These are phyloP conservation scores for Drosophila rhopaloa DNA, from an alignment of 1,140 invertebrate species.

Conservation along the genomic window DNA sequence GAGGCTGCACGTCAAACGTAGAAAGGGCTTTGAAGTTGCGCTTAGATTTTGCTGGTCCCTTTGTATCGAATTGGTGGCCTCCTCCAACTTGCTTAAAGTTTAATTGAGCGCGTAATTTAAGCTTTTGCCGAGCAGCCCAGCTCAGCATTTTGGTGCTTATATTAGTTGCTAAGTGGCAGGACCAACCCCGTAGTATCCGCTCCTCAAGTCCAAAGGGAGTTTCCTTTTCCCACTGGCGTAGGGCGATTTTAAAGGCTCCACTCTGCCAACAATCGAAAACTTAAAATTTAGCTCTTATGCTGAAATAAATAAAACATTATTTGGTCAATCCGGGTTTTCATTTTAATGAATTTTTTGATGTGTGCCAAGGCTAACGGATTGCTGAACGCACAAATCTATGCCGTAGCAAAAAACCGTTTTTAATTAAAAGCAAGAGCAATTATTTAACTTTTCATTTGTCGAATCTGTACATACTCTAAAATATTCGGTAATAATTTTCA, in stretches of 20 bases:
- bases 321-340: constrained; percentile 4
- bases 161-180: constrained; percentile 67
- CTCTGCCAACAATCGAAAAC: not conserved
- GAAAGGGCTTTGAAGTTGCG: constrained; percentile 73
- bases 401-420: constrained; percentile 17
- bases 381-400: constrained; percentile 16
- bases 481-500: too few relatives aligned
- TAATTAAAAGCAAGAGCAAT: constrained; percentile 26
- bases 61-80: constrained; percentile 32
- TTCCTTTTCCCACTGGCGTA: not conserved
- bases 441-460: not conserved
- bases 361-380: not conserved
- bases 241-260: constrained; percentile 13
- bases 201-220: not conserved
- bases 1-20: constrained; percentile 76
- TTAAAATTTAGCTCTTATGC: constrained; percentile 1
- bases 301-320: constrained; percentile 44
- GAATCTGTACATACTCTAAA: not conserved
- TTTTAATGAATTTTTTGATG: constrained; percentile 26
- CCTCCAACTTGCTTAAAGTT: constrained; percentile 71
- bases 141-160: constrained; percentile 21
- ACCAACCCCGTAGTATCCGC: constrained; percentile 12
- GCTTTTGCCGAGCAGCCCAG: constrained; percentile 63
- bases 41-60: constrained; percentile 33
- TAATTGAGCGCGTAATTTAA: constrained; percentile 81